These are phyloP conservation scores for Poecilia velifera DNA, from an alignment of 2,797 vertebrate species.

Conservation along the genomic window DNA sequence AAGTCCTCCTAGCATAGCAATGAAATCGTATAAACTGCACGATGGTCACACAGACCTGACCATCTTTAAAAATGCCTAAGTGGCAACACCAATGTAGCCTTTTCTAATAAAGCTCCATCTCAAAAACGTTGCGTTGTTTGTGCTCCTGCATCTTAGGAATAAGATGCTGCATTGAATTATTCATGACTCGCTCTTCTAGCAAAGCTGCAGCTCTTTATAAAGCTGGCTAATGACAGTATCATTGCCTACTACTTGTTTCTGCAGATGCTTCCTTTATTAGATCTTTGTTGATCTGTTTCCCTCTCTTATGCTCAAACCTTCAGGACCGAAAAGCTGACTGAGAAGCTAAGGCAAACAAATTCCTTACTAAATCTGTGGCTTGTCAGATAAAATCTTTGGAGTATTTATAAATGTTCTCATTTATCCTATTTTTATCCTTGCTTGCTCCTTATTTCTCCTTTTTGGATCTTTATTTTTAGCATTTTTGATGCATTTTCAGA, in stretches of 20 bases:
- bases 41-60: background rate
- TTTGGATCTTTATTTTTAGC: slow-evolving; percentile 32
- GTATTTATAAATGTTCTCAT: background rate
- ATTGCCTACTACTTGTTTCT: slow-evolving; percentile 10
- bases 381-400: slow-evolving; percentile 7
- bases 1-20: background rate
- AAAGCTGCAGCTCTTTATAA: slow-evolving; percentile 39
- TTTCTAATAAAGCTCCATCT: slow-evolving; percentile 5
- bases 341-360: background rate
- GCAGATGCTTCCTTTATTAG: slow-evolving; percentile 6
- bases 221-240: slow-evolving; percentile 36
- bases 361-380: background rate
- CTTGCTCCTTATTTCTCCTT: background rate
- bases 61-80: background rate
- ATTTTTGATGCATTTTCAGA: background rate
- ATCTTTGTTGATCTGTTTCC: slow-evolving; percentile 17
- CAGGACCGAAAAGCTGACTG: background rate
- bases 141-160: slow-evolving; percentile 42
- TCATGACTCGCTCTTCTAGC: slow-evolving; percentile 42
- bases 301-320: slow-evolving; percentile 10
- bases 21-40: background rate
- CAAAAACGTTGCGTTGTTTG: slow-evolving; percentile 11
- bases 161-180: slow-evolving; percentile 54
- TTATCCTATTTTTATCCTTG: slow-evolving; percentile 29
- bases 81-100: background rate